phyloP scores from a whole-genome alignment of 2,888 invertebrate species.

The Odontocerum albicorne region DNA sequence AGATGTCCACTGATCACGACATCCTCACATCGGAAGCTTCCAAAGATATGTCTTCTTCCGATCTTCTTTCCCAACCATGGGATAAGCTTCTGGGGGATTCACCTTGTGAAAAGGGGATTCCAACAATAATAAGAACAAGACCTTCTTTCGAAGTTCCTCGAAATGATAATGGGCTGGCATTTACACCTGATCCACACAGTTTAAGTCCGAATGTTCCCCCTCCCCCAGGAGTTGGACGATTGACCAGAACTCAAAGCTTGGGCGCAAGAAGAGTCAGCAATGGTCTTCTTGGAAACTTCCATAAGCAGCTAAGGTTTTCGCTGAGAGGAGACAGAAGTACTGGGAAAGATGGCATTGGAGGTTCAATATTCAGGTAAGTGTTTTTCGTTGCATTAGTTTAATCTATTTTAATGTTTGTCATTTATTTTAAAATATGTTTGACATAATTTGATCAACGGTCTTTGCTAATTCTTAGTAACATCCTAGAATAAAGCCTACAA shows the following conservation, averaged over 20 bases:
- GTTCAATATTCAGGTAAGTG: conserved; percentile 48
- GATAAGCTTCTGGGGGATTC: conserved; percentile 55
- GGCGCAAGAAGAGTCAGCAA: conserved; percentile 53
- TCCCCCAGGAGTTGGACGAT: conserved; percentile 36
- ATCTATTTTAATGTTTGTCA: conserved; percentile 25
- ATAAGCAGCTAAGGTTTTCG: conserved; percentile 55
- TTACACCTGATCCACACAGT: conserved; percentile 37
- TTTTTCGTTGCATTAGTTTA: background rate
- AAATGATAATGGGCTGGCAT: conserved; percentile 45
- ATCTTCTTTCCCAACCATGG: conserved; percentile 42
- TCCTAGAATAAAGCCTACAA: no score
- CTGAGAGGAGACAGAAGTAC: conserved; percentile 56
- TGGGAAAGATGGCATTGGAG: conserved; percentile 38
- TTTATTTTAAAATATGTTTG: conserved; percentile 4
- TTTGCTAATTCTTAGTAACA: no score
- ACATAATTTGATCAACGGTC: no score
- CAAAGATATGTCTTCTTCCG: conserved; percentile 31
- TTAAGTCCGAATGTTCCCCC: conserved; percentile 35
- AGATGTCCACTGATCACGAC: conserved; percentile 53
- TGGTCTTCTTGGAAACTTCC: conserved; percentile 58
- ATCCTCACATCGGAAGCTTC: conserved; percentile 44
- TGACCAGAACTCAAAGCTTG: conserved; percentile 54
- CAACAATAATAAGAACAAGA: conserved; percentile 54
- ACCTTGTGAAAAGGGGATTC: conserved; percentile 46
- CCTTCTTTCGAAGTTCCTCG: conserved; percentile 48